Conservation (phyloP, 1,140 invertebrate genomes). For the Nymphalis io region DNA sequence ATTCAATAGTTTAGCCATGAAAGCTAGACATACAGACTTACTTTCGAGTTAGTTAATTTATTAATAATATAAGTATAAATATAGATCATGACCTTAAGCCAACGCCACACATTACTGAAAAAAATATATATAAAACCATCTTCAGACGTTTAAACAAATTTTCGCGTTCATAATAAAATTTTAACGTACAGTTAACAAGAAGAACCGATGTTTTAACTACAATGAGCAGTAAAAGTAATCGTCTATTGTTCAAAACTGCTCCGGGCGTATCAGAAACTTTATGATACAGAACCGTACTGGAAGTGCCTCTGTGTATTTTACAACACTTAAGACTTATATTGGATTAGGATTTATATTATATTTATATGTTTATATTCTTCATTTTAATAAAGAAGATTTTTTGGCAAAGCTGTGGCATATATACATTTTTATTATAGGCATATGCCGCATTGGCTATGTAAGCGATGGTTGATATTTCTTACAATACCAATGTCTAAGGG, state of each 20-base stretch:
- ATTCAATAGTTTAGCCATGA: not conserved
- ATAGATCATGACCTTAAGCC: not conserved
- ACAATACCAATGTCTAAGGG: too few species aligned
- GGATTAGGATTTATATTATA: too few species aligned
- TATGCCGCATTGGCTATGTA: too few species aligned
- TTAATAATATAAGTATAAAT: too few species aligned
- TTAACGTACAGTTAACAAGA: constrained; percentile 45
- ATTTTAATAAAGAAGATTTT: too few species aligned
- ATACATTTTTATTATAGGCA: too few species aligned
- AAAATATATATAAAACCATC: not conserved
- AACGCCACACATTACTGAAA: not conserved
- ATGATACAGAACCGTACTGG: not conserved
- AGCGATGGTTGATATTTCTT: too few species aligned
- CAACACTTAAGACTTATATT: too few species aligned
- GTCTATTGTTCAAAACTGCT: constrained; percentile 50
- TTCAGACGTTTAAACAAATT: constrained; percentile 35
- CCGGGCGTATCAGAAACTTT: constrained; percentile 36
- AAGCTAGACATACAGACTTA: too few species aligned
- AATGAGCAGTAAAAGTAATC: constrained; percentile 56
- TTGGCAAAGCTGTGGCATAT: too few species aligned
- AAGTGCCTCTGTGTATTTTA: not conserved
- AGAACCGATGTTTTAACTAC: constrained; percentile 45
- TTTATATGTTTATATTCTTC: too few species aligned
- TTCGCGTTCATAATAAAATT: constrained; percentile 38
- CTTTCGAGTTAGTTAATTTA: too few species aligned